phyloP scores from a whole-genome alignment of 2,888 invertebrate species.

The Agrotis clavis region DNA sequence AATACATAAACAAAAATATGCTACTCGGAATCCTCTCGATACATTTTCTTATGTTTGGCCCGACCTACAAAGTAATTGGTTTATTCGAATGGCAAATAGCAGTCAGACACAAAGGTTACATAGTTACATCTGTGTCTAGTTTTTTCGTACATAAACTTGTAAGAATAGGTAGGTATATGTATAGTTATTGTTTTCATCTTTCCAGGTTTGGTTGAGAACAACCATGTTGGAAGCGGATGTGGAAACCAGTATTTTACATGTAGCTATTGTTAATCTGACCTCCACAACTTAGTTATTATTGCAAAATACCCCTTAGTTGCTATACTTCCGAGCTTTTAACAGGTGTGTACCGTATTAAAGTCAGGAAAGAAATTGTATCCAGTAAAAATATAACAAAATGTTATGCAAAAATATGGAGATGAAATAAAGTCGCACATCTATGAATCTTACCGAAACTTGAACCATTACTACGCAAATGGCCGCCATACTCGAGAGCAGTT shows the following conservation, averaged over 20 bases:
- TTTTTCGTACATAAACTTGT: background rate
- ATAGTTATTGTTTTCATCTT: too few relatives aligned
- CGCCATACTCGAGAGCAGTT: conserved; percentile 87
- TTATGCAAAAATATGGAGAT: conserved; percentile 61
- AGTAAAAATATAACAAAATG: conserved; percentile 21
- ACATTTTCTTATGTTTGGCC: background rate
- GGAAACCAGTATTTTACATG: too few relatives aligned
- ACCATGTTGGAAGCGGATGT: too few relatives aligned
- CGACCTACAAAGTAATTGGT: background rate
- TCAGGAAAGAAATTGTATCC: conserved; percentile 20
- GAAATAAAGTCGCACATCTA: conserved; percentile 52
- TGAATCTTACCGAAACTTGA: conserved; percentile 86
- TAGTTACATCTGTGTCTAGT: background rate
- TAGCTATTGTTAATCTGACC: too few relatives aligned
- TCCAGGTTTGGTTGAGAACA: too few relatives aligned
- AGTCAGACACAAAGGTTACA: background rate
- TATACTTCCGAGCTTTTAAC: too few relatives aligned
- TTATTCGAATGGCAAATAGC: background rate
- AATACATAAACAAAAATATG: background rate
- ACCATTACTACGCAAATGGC: conserved; percentile 90
- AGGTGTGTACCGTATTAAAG: background rate
- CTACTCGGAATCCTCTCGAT: background rate
- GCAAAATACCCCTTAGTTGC: too few relatives aligned
- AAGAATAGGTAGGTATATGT: too few relatives aligned
- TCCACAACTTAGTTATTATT: too few relatives aligned